Evolutionary conservation across 2,113 vertebrate species (phyloP).

Genomic region (Etheostoma spectabile): DNA sequence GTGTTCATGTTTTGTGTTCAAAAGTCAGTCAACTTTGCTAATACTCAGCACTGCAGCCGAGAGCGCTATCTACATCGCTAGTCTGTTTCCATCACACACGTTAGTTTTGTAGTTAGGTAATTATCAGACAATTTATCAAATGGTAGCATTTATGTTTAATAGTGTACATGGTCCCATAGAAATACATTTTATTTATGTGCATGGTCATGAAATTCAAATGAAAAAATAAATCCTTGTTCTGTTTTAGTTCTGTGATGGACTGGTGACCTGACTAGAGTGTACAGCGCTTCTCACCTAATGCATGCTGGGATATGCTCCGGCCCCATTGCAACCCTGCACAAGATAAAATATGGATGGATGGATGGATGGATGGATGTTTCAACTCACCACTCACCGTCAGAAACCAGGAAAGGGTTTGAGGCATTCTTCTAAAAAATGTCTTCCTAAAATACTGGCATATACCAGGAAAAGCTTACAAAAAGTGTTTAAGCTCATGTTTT

Average conservation of each 20-base stretch:
- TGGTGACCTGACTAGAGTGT: not conserved
- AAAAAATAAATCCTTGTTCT: not conserved
- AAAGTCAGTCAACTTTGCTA: too few relatives aligned
- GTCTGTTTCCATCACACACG: too few relatives aligned
- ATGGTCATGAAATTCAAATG: not conserved
- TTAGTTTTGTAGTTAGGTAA: too few relatives aligned
- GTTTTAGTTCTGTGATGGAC: not conserved
- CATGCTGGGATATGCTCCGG: not conserved
- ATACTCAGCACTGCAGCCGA: too few relatives aligned
- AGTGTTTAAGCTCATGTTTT: conserved; percentile 22
- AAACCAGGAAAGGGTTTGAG: conserved; percentile 2
- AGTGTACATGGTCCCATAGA: not conserved
- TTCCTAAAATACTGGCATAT: not conserved
- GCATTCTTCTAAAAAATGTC: conserved; percentile 2
- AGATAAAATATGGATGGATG: conserved; percentile 3
- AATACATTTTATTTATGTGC: not conserved
- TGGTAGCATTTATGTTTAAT: not conserved
- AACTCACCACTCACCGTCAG: conserved; percentile 7
- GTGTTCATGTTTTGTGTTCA: too few relatives aligned
- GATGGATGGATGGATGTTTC: conserved; percentile 23
- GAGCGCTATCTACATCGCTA: too few relatives aligned
- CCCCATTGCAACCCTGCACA: conserved; percentile 1
- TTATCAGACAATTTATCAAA: not conserved
- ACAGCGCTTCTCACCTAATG: not conserved
- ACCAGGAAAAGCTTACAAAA: conserved; percentile 16